Percentiles rank a stretch among this genome's conserved stretches.
These are phyloP conservation scores for Ahaetulla prasina DNA, from an alignment of 2,113 vertebrate species.

Conservation along the genomic window DNA sequence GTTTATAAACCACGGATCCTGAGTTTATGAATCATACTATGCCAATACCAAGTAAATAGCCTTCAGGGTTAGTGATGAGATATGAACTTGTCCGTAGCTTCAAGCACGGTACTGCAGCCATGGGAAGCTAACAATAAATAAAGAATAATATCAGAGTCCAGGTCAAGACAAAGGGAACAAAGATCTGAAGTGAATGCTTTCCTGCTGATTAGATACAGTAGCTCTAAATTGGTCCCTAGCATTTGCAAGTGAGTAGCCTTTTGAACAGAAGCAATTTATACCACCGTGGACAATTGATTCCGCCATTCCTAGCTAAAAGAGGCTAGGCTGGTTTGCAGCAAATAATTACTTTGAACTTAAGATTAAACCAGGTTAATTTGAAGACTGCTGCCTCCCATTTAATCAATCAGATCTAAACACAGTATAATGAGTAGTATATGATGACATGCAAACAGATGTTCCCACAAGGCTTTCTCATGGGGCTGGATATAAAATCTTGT, in stretches of 20 bases:
- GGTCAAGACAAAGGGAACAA: not conserved
- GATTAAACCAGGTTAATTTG: not conserved
- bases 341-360: not conserved
- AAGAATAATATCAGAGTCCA: not conserved
- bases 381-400: not conserved
- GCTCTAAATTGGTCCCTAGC: not conserved
- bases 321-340: not conserved
- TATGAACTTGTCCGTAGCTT: not conserved
- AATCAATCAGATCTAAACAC: not conserved
- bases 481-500: slow-evolving; percentile 26
- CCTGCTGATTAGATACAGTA: not conserved
- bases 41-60: not conserved
- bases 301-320: not conserved
- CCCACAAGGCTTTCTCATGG: not conserved
- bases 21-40: not conserved
- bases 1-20: not conserved
- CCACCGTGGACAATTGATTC: not conserved
- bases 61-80: not conserved
- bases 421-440: not conserved
- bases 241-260: not conserved
- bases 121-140: not conserved
- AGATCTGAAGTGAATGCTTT: not conserved
- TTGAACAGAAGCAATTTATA: not conserved
- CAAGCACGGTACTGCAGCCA: not conserved
- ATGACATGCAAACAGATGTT: not conserved